Evolutionary conservation across 2,888 invertebrate species (phyloP).

Genomic region (Phaonia tiefii): DNA sequence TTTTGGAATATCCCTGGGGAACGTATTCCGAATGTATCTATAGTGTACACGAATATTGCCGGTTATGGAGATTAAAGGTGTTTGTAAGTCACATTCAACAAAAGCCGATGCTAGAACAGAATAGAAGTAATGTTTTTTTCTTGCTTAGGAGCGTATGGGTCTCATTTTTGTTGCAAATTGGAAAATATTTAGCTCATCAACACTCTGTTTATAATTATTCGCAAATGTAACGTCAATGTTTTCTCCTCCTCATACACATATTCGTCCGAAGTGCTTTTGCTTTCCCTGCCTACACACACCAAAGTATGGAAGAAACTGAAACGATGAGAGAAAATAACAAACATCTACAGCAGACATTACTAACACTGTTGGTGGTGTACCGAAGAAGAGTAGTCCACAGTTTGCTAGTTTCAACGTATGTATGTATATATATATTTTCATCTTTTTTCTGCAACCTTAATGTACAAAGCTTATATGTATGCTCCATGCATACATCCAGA

Average conservation of each 20-base stretch:
- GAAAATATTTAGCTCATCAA: no score
- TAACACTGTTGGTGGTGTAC: constrained; percentile 55
- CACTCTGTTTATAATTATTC: neutral
- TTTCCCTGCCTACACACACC: no score
- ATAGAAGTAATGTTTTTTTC: no score
- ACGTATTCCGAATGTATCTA: no score
- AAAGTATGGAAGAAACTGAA: neutral
- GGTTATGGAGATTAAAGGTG: no score
- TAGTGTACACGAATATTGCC: no score
- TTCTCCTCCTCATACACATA: neutral
- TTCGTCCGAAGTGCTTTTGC: neutral
- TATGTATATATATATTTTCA: no score
- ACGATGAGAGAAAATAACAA: constrained; percentile 20
- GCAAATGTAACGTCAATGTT: neutral
- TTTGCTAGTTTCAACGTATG: constrained; percentile 46
- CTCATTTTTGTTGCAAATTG: no score
- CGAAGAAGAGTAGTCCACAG: constrained; percentile 37
- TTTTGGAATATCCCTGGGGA: no score
- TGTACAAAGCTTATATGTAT: constrained; percentile 59
- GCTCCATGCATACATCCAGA: constrained; percentile 51
- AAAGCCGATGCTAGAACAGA: no score
- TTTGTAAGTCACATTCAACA: no score
- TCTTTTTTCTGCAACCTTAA: constrained; percentile 57
- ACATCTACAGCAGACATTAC: constrained; percentile 40
- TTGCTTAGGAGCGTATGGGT: no score